These are phyloP conservation scores for Apogon hyalosoma DNA, from an alignment of 2,797 vertebrate genomes.

Conservation along the genomic window DNA sequence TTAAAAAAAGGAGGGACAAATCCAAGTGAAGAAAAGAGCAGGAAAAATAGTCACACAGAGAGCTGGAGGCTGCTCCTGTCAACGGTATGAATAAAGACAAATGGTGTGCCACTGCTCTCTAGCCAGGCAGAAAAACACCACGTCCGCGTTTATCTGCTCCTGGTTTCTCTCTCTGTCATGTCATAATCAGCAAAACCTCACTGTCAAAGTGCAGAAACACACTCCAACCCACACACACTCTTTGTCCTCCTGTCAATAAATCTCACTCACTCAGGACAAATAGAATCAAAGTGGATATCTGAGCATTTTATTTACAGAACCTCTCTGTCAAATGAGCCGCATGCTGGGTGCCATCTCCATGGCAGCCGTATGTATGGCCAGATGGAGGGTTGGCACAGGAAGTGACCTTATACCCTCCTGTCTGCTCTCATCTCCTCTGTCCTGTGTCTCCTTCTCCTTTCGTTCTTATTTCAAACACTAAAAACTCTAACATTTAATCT, in stretches of 20 bases:
- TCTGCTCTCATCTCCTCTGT: conserved; percentile 52
- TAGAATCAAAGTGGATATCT: neutral
- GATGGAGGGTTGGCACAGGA: conserved; percentile 64
- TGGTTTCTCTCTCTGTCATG: conserved; percentile 63
- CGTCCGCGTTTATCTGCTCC: conserved; percentile 63
- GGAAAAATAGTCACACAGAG: conserved; percentile 27
- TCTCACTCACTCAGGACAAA: neutral
- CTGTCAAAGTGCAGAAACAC: conserved; percentile 44
- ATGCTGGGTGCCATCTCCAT: conserved; percentile 42
- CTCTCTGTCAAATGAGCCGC: conserved; percentile 32
- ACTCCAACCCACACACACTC: conserved; percentile 3
- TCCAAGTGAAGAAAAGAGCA: neutral
- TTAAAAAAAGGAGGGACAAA: conserved; percentile 8
- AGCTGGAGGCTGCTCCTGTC: conserved; percentile 71
- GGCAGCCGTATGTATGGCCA: conserved; percentile 55
- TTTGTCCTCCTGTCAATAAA: conserved; percentile 11
- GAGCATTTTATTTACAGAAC: conserved; percentile 39
- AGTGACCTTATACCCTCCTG: conserved; percentile 63
- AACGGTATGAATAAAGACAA: conserved; percentile 79
- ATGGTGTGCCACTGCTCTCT: conserved; percentile 74
- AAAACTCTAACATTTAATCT: conserved; percentile 14
- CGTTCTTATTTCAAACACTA: neutral
- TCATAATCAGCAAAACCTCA: conserved; percentile 72
- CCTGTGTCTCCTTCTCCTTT: conserved; percentile 21
- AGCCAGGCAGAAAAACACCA: conserved; percentile 83